Evolutionary conservation across 2,797 vertebrate genomes (phyloP).

Genomic region (Strix occidentalis): DNA sequence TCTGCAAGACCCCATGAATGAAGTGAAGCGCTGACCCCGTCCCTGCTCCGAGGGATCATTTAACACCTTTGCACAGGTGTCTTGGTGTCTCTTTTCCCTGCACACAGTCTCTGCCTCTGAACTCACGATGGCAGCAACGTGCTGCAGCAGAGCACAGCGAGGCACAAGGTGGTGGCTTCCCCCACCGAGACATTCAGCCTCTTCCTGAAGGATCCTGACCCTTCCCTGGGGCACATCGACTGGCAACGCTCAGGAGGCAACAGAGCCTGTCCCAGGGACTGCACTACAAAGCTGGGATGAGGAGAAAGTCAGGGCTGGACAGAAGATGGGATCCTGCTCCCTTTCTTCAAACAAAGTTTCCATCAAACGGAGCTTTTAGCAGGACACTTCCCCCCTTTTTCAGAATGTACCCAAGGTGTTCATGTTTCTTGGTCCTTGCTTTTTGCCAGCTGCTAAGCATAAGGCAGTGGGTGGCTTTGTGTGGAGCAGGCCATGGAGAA

Average conservation of each 20-base stretch:
- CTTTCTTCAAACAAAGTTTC: not conserved
- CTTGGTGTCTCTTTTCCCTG: not conserved
- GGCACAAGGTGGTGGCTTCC: not conserved
- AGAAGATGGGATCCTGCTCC: not conserved
- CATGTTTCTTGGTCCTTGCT: not conserved
- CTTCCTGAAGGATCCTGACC: not conserved
- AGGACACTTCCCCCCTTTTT: not conserved
- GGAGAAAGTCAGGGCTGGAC: not conserved
- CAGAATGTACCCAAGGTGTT: not conserved
- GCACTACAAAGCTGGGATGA: not conserved
- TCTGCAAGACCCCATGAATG: not conserved
- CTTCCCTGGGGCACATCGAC: not conserved
- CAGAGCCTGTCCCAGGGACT: not conserved
- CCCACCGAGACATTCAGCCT: not conserved
- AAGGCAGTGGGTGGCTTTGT: not conserved
- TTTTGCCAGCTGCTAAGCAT: not conserved
- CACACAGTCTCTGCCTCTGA: not conserved
- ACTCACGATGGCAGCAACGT: constrained; percentile 53
- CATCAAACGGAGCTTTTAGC: not conserved
- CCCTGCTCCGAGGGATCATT: accelerated
- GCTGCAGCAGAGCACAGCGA: not conserved
- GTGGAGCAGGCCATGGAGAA: not conserved
- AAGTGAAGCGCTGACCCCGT: not conserved
- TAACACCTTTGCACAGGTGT: not conserved
- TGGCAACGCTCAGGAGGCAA: not conserved